Conservation (phyloP, 2,888 invertebrate genomes). For the Cephus spinipes region DNA sequence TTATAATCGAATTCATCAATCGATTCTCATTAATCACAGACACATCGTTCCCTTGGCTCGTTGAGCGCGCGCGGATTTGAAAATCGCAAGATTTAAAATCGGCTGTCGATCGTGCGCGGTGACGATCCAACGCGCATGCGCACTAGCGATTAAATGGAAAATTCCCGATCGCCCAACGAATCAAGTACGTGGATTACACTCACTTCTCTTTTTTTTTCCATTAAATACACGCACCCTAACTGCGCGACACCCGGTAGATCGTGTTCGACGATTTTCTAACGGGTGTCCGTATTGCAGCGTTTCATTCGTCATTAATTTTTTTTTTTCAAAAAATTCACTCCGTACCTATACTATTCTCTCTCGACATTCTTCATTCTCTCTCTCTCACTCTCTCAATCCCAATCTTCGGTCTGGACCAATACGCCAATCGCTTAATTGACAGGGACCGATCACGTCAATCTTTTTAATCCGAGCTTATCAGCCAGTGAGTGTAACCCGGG, state of each 20-base stretch:
- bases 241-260: not conserved
- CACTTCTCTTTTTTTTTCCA: not conserved
- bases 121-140: not conserved
- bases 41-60: conserved; percentile 17
- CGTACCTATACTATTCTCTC: not conserved
- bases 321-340: not conserved
- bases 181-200: conserved; percentile 4
- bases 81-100: no score
- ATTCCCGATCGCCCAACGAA: not conserved
- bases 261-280: not conserved
- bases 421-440: not conserved
- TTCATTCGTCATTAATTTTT: not conserved
- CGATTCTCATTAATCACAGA: conserved; percentile 24
- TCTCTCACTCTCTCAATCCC: no score
- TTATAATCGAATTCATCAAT: conserved; percentile 21
- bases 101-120: no score
- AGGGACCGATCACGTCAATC: not conserved
- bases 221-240: not conserved
- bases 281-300: not conserved
- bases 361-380: not conserved
- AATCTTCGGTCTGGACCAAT: not conserved
- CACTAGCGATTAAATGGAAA: not conserved
- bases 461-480: not conserved
- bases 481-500: not conserved
- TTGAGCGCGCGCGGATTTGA: not conserved